Base-by-base conservation (phyloP, 1,140 invertebrate genomes). In the Asobara japonica region DNA sequence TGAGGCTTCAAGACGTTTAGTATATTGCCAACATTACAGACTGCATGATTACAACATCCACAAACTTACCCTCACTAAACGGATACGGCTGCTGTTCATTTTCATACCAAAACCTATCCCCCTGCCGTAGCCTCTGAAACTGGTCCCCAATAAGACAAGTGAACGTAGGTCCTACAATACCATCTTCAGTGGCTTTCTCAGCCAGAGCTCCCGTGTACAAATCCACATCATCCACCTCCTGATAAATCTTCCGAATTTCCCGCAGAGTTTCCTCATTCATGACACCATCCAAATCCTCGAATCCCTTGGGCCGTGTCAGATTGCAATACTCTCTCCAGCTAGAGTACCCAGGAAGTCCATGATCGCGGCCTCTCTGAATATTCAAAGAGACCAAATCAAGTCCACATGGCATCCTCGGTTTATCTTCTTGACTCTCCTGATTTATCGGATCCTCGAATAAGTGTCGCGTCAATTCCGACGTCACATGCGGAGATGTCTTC, bases 51-150 rank as follows among this genome's bases (percentile, higher is more conserved):
- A 62, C 3, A 27, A 65, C 51, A 13, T 31, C 13, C n/a, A 5
- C 66, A 60, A 3, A 2, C 33, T 86, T 84, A 94, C 93, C 90
- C 84, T 87, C 77, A 2, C 90, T 92, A 80, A 97, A 97, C 18
- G 89, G 89, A 68, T 94, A 89, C 0, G 90, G 89, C 10, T 89
- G 83, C 67, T 92, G 88, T 11, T 85, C 83, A 7, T 90, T 91
- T 80, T 97, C 96, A 79, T 97, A 97, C 94, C 94, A 98, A 84
- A 91, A 96, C 27, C 94, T 88, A 86, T 98, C 96, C 0, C 94
- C 96, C 48, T 88, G 83, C 84, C 95, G 95, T 1, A 96, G 79
- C 27, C 94, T 87, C 20, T 91, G 79, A 85, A 98, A 97, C 85
- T 98, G 96, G 83, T 95, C 93, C 0, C 91, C 89, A n/a, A 98